Percentiles rank a stretch among this genome's conserved stretches.
phyloP scores from a whole-genome alignment of 53 echinoderm and acorn worm species.

The Hippasteria phrygiana region DNA sequence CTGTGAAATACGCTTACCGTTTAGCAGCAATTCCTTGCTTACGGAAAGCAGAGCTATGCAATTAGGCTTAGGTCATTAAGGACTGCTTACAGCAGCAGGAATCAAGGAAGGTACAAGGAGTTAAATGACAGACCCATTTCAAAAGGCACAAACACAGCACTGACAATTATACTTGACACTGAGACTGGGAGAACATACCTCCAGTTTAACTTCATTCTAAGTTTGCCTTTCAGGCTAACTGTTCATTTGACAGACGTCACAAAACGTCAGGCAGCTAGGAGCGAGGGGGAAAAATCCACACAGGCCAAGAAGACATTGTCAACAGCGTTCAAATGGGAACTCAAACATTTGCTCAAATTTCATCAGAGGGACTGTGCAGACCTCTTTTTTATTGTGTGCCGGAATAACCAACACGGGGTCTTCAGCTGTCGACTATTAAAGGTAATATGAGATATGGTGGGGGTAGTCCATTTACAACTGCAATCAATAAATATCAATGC shows the following conservation, averaged over 20 bases:
- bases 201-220: conserved; percentile 19
- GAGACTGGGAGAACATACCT: background rate
- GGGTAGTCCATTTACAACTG: conserved; percentile 32
- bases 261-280: background rate
- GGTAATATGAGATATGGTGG: conserved; percentile 34
- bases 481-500: conserved; percentile 58
- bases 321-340: conserved; percentile 31
- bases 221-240: background rate
- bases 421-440: conserved; percentile 45
- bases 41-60: too few relatives aligned
- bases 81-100: too few relatives aligned
- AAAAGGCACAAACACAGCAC: background rate
- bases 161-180: background rate
- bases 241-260: conserved; percentile 44
- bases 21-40: too few relatives aligned
- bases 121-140: background rate
- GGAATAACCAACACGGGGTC: conserved; percentile 29
- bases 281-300: background rate
- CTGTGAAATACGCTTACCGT: too few relatives aligned
- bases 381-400: background rate
- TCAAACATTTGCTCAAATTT: conserved; percentile 67
- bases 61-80: too few relatives aligned
- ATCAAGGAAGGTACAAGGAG: too few relatives aligned
- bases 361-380: conserved; percentile 17
- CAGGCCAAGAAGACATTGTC: conserved; percentile 24